Evolutionary conservation across 1,140 invertebrate genomes (phyloP), one percentile per base, ranked within the genome.

Genomic region (Rhagoletis zephyria): DNA sequence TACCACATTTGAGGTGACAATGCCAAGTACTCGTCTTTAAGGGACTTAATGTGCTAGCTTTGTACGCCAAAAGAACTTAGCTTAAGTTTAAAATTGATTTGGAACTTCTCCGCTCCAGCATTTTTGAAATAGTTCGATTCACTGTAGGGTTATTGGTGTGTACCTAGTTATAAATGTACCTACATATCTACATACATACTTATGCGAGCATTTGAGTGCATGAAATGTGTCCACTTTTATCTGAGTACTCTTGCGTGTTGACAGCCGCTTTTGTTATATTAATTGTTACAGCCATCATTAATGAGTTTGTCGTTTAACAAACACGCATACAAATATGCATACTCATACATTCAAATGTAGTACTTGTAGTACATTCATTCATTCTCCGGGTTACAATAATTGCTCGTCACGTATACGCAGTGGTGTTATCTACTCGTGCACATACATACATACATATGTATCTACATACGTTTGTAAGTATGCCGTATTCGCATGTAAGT

Each of bases 231-330:
- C 51, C 3, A 56, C 51, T 10, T 63, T 63, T 63, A 63, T 7
- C 4, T n/a, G n/a, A 63, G n/a, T 2, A 63, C n/a, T 1, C 61
- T 63, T 63, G 12, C n/a, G 48, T 81, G 48, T 30, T 81, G 4
- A 59, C 74, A 59, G 51, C n/a, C 51, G 45, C n/a, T 59, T 81
- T 81, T 56, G 48, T 81, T 81, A n/a, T 42, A 51, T 10, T 81
- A 81, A 30, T 30, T 56, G 48, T 59, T 19, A 16, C 74, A 30
- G 48, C 45, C n/a, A n/a, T 81, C n/a, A 56, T 81, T 19, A 59
- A 19, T 74, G 70, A 48, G n/a, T 45, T n/a, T 42, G 67, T 45
- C 67, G 2, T 4, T 42, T 4, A 1, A 74, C 10, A 65, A 30
- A 67, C 64, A 0, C 19, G 1, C 6, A 7, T 12, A 56, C 51